Percentiles rank a stretch among this genome's conserved stretches.
Conservation (phyloP, 2,888 invertebrate genomes). For the Andrena haemorrhoa region DNA sequence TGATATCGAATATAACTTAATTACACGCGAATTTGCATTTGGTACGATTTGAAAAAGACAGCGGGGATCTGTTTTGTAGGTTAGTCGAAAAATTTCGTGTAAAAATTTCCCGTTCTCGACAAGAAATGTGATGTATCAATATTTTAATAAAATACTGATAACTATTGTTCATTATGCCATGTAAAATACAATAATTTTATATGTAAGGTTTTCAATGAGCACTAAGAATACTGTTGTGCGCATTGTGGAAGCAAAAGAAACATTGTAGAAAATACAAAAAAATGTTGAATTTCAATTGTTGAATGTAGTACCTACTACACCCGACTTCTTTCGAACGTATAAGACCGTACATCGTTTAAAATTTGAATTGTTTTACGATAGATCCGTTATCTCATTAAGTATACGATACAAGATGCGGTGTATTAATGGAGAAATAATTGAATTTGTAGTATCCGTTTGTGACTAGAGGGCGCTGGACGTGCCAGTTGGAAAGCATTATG, state of each 20-base stretch:
- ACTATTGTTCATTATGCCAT: slow-evolving; percentile 8
- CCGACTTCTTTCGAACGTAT: not conserved
- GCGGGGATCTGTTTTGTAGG: slow-evolving; percentile 28
- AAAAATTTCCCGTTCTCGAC: slow-evolving; percentile 19
- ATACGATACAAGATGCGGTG: slow-evolving; percentile 11
- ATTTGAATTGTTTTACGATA: not conserved
- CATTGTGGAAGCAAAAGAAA: slow-evolving; percentile 15
- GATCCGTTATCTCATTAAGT: slow-evolving; percentile 21
- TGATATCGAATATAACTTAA: slow-evolving; percentile 9
- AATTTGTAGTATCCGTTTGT: not conserved
- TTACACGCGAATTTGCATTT: slow-evolving; percentile 7
- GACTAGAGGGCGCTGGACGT: slow-evolving; percentile 2
- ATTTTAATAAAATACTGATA: slow-evolving; percentile 27
- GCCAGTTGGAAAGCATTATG: not conserved
- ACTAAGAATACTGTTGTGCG: slow-evolving; percentile 11
- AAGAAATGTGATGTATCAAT: slow-evolving; percentile 33
- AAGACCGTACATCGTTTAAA: not conserved
- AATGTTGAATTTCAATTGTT: not conserved
- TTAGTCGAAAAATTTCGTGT: slow-evolving; percentile 16
- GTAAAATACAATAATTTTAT: slow-evolving; percentile 18
- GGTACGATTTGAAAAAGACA: not conserved
- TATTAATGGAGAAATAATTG: slow-evolving; percentile 10
- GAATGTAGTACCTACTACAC: not conserved
- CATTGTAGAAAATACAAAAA: slow-evolving; percentile 22
- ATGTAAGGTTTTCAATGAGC: slow-evolving; percentile 12